A percentile compares a stretch with the other conserved stretches of the same genome.
Evolutionary conservation across 2,113 vertebrate species (phyloP).

Genomic region (Stomatorhinus ivindoensis): DNA sequence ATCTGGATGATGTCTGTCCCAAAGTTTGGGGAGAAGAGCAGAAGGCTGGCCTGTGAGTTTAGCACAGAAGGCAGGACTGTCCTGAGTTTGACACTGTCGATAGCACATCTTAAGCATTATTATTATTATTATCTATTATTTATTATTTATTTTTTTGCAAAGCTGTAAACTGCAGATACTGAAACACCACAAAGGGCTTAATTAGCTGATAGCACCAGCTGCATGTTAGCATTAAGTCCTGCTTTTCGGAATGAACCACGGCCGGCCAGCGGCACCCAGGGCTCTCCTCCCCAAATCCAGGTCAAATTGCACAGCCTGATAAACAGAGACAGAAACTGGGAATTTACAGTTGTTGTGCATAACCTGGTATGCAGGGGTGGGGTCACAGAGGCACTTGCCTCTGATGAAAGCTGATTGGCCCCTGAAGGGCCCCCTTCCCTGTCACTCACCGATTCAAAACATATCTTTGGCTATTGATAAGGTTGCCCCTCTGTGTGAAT

Average conservation of each 20-base stretch:
- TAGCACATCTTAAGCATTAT: slow-evolving; percentile 19
- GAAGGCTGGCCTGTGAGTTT: slow-evolving; percentile 1
- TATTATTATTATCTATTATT: not conserved
- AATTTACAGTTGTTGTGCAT: not conserved
- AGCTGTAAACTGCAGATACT: slow-evolving; percentile 14
- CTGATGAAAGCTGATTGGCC: not conserved
- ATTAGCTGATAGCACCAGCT: slow-evolving; percentile 57
- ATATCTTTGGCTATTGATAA: not conserved
- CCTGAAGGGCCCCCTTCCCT: not conserved
- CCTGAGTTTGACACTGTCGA: slow-evolving; percentile 51
- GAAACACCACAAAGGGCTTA: slow-evolving; percentile 39
- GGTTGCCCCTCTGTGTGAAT: not conserved
- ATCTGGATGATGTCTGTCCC: not conserved
- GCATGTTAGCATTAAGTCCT: slow-evolving; percentile 28
- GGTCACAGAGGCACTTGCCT: not conserved
- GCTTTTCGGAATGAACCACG: not conserved
- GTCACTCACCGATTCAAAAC: not conserved
- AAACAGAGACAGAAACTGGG: not conserved
- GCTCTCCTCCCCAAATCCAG: not conserved
- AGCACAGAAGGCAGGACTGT: slow-evolving; percentile 47
- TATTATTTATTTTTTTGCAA: slow-evolving; percentile 26
- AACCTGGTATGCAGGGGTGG: not conserved
- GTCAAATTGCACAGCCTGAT: not conserved
- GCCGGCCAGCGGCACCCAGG: not conserved
- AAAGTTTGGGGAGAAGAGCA: not conserved